Evolutionary conservation across 2,797 vertebrate genomes (phyloP).

Genomic region (Limosa lapponica): DNA sequence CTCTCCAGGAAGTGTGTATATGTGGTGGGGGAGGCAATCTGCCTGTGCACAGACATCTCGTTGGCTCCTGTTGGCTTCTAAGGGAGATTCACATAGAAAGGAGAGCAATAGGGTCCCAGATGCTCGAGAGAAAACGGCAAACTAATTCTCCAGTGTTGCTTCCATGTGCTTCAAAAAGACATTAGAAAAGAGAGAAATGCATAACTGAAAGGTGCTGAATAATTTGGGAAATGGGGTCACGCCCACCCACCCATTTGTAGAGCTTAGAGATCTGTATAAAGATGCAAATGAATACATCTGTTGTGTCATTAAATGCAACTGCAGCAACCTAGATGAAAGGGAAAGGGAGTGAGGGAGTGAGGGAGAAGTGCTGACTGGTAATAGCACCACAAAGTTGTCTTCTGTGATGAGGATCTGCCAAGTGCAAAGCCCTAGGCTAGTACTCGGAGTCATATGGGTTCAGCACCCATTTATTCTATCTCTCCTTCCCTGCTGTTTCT

Average conservation of each 20-base stretch:
- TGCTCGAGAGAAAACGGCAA: neutral
- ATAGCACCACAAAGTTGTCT: conserved; percentile 43
- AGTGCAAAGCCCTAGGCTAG: conserved; percentile 18
- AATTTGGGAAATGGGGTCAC: conserved; percentile 69
- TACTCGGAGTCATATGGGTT: neutral
- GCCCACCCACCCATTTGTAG: conserved; percentile 70
- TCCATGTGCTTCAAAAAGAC: conserved; percentile 9
- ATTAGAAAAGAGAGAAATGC: conserved; percentile 28
- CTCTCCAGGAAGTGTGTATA: neutral
- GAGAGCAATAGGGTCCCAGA: neutral
- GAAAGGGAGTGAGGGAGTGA: conserved; percentile 8
- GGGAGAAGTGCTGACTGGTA: conserved; percentile 61
- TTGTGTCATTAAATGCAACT: conserved; percentile 70
- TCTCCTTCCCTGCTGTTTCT: neutral
- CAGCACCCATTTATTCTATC: neutral
- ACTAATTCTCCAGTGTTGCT: conserved; percentile 24
- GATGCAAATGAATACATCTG: conserved; percentile 75
- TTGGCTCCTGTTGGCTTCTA: neutral
- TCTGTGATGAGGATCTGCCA: conserved; percentile 34
- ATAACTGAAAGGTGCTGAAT: conserved; percentile 67
- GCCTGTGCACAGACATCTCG: neutral
- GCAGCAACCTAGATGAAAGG: conserved; percentile 70
- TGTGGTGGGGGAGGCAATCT: neutral
- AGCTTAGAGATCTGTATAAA: conserved; percentile 68
- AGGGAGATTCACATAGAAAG: neutral